phyloP scores from a whole-genome alignment of 2,113 vertebrate species.

The Macrotis lagotis region DNA sequence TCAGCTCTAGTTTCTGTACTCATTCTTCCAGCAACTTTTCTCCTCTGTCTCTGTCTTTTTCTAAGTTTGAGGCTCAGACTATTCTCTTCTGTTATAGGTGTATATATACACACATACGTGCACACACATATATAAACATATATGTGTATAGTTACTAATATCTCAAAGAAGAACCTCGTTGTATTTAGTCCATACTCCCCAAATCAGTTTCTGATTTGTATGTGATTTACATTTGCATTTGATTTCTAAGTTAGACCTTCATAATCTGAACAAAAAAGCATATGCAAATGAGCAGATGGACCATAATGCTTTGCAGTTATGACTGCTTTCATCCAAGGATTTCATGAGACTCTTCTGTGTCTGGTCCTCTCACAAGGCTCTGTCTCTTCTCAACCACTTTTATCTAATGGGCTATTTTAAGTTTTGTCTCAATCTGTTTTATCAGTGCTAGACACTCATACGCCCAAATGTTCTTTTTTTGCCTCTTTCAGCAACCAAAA shows the following conservation, averaged over 20 bases:
- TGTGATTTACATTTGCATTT: no score
- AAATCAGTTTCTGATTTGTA: not conserved
- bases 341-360: not conserved
- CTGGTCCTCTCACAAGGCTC: not conserved
- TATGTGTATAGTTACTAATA: no score
- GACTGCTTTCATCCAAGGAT: not conserved
- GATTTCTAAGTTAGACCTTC: not conserved
- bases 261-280: not conserved
- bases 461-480: not conserved
- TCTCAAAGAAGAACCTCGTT: no score
- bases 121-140: no score
- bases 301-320: not conserved
- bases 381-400: not conserved
- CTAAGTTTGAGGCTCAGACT: not conserved
- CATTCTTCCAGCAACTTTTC: not conserved
- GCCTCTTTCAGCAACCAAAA: not conserved
- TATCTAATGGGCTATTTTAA: not conserved
- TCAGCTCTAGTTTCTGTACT: not conserved
- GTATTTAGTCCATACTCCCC: not conserved
- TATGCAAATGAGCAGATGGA: not conserved
- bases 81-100: not conserved
- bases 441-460: not conserved
- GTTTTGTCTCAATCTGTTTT: not conserved
- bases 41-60: not conserved
- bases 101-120: no score